Evolutionary conservation across 1,140 invertebrate genomes (phyloP).

Genomic region (Nomia melanderi): DNA sequence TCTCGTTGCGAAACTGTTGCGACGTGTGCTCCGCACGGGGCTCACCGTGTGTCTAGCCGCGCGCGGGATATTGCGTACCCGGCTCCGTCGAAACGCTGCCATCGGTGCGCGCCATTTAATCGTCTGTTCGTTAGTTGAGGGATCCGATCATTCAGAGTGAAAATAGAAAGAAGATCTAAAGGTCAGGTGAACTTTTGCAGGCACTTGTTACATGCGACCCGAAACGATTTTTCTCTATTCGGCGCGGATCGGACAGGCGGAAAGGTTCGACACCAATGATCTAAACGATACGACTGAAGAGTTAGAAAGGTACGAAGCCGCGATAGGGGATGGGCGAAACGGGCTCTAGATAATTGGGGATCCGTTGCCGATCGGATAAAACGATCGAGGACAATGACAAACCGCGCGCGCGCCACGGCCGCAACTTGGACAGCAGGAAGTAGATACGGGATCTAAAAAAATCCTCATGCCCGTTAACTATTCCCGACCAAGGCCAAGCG

Average conservation of each 20-base stretch:
- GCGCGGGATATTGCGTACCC: slow-evolving; percentile 12
- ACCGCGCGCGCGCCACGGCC: slow-evolving; percentile 44
- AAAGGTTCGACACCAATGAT: no score
- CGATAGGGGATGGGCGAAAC: no score
- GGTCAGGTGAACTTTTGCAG: no score
- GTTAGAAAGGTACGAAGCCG: no score
- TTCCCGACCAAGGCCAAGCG: slow-evolving; percentile 64
- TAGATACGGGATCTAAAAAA: slow-evolving; percentile 61
- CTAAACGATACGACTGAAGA: no score
- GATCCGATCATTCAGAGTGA: neutral
- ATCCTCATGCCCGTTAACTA: slow-evolving; percentile 59
- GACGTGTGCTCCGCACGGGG: slow-evolving; percentile 13
- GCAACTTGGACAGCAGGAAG: slow-evolving; percentile 59
- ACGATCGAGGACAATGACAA: slow-evolving; percentile 55
- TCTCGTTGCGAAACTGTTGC: slow-evolving; percentile 51
- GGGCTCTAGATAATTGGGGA: slow-evolving; percentile 29
- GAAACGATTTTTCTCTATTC: no score
- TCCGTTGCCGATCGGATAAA: no score
- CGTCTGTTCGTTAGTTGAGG: neutral
- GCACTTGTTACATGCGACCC: no score
- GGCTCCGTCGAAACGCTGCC: neutral
- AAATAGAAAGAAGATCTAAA: no score
- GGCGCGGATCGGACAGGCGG: no score
- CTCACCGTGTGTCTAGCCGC: slow-evolving; percentile 22
- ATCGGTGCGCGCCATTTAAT: slow-evolving; percentile 21